Evolutionary conservation across 2,113 vertebrate genomes (phyloP), one percentile per base, ranked within the genome.

Genomic region (Formicarius rufipectus): DNA sequence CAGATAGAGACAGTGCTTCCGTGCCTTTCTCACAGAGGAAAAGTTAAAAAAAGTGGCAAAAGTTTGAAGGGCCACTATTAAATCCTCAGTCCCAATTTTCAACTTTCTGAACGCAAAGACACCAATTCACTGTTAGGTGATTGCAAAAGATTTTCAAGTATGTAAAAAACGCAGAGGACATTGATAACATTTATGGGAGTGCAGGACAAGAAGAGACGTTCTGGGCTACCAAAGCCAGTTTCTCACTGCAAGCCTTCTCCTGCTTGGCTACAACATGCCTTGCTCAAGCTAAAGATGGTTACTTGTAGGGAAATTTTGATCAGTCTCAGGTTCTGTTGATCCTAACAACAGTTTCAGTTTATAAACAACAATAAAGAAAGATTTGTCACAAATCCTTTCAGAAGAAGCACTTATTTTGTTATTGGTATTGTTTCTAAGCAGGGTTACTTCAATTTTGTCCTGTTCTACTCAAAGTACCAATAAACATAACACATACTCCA

Each of bases 401-500:
- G 37, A 92, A 71, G 5, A 23, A 42, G 11, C 6, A 6, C 1
- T 67, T 63, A 60, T 63, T 40, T 58, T 39, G 4, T 42, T 45
- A 35, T 1, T 35, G 7, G 21, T 42, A 55, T 35, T 35, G 25
- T 50, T 92, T 75, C 64, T 44, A 47, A 67, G n/a, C 7, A 49
- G 30, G 7, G 21, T n/a, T 77, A 22, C 66, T 89, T 64, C 1
- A 5, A 42, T 60, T 27, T 27, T 3, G 0, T 49, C 27, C 45
- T 56, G 9, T 55, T 93, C 59, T 35, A 35, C 19, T 60, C n/a
- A 58, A 58, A 66, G 25, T 14, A 84, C 7, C 63, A 76, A 76
- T 12, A 62, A 72, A 77, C 12, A 3, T 10, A 82, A 44, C 2
- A 40, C 0, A 0, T 31, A 39, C 44, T 15, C 7, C 25, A 13